Evolutionary conservation across 2,113 vertebrate species (phyloP), one percentile per base, ranked within the genome.

Genomic region (Carlito syrichta): DNA sequence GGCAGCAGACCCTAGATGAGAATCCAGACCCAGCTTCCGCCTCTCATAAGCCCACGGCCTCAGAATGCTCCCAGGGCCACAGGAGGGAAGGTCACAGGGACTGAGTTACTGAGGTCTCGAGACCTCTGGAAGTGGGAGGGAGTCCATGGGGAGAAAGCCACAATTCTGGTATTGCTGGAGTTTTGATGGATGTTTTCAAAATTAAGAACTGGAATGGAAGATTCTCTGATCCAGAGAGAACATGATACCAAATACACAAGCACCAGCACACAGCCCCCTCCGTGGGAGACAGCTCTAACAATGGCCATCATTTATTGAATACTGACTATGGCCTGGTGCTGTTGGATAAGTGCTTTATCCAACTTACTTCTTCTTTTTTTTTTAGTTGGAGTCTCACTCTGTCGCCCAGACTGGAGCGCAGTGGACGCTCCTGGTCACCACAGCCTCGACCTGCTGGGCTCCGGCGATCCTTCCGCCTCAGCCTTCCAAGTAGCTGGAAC

Each of bases 201-300:
- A 60, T 0, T 32, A 56, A 84, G 52, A 86, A 19, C n/a, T 20
- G 23, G 73, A 63, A 71, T 40, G 52, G 38, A 54, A 81, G 66
- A 68, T 17, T 30, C 25, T 43, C 54, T 54, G 58, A 45, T 20
- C 4, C 52, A 27, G 19, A n/a, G 25, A 60, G 68, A n/a, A 43
- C 16, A 79, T 8, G 16, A 25, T 40, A 62, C 4, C 78, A 27
- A 50, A 38, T 9, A 27, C 0, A 0, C 22, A 58, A 25, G 14
- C 12, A 11, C 17, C 50, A 17, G 22, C 77, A 52, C 4, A 35
- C 10, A 16, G 22, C 17, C 5, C 7, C 13, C 66, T 68, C 43
- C 35, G 30, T 0, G 1, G 54, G 30, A 38, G 62, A 35, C 27
- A 25, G 43, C 6, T 23, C 52, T 27, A 8, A 12, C 48, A 32